Conservation (phyloP, 2,797 vertebrate species). For the Semaprochilodus insignis region DNA sequence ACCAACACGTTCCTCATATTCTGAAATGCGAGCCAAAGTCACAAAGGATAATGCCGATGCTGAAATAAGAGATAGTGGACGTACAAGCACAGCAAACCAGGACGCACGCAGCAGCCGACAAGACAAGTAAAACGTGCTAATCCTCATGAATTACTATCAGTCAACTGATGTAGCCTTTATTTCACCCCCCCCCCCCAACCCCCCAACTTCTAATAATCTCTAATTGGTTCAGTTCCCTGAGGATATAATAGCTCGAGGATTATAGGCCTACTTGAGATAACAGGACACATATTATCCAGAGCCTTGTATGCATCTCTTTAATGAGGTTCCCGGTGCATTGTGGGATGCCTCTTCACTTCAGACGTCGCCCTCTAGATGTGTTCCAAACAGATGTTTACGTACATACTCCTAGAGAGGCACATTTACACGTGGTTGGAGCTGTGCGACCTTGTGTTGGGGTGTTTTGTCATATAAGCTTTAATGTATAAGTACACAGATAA, state of each 20-base stretch:
- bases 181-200: neutral
- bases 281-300: neutral
- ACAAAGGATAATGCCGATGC: too few species aligned
- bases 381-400: slow-evolving; percentile 59
- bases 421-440: slow-evolving; percentile 62
- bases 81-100: neutral
- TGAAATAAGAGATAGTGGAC: neutral
- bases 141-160: slow-evolving; percentile 8
- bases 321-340: slow-evolving; percentile 1
- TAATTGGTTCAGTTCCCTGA: slow-evolving; percentile 10
- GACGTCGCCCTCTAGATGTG: slow-evolving; percentile 1
- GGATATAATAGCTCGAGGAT: slow-evolving; percentile 8
- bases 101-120: neutral
- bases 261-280: slow-evolving; percentile 10
- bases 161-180: neutral
- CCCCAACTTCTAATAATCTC: neutral
- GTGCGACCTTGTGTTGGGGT: slow-evolving; percentile 2
- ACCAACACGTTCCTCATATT: neutral
- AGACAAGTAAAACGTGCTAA: neutral
- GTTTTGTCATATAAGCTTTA: slow-evolving; percentile 70
- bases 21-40: neutral
- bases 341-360: neutral
- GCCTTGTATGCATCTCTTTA: neutral
- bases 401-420: slow-evolving; percentile 73
- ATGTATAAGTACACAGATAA: slow-evolving; percentile 79